Percentiles rank a stretch among this genome's conserved stretches.
These are phyloP conservation scores for Ceyx margarethae DNA, from an alignment of 2,113 vertebrate species.

Conservation along the genomic window DNA sequence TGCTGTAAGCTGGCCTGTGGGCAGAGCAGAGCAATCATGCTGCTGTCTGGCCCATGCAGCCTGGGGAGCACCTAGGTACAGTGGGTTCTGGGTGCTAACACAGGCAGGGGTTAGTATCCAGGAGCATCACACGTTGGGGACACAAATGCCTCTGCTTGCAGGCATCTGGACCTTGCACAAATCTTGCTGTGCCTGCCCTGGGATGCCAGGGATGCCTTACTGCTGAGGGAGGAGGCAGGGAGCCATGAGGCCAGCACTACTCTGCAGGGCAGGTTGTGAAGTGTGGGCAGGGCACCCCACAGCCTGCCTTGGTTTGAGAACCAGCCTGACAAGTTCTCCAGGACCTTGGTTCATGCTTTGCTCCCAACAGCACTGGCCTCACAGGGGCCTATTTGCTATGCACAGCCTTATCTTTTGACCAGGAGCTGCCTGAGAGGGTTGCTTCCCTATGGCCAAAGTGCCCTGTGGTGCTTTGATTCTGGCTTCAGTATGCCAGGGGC, in stretches of 20 bases:
- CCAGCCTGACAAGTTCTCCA: conserved; percentile 19
- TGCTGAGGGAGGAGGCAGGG: not conserved
- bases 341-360: not conserved
- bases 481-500: rapidly evolving
- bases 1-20: rapidly evolving
- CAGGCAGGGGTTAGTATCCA: not conserved
- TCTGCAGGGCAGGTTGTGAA: not conserved
- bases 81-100: not conserved
- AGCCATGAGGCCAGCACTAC: rapidly evolving
- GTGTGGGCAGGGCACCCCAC: not conserved
- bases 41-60: not conserved
- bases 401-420: conserved; percentile 13
- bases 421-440: not conserved
- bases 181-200: not conserved
- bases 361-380: not conserved
- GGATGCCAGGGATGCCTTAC: not conserved
- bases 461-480: not conserved
- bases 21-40: rapidly evolving
- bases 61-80: rapidly evolving
- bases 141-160: not conserved
- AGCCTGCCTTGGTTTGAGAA: not conserved
- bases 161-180: not conserved
- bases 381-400: not conserved
- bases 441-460: rapidly evolving
- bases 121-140: not conserved